Base-by-base conservation (phyloP, 2,113 vertebrate genomes). In the Ceuthmochares aereus region DNA sequence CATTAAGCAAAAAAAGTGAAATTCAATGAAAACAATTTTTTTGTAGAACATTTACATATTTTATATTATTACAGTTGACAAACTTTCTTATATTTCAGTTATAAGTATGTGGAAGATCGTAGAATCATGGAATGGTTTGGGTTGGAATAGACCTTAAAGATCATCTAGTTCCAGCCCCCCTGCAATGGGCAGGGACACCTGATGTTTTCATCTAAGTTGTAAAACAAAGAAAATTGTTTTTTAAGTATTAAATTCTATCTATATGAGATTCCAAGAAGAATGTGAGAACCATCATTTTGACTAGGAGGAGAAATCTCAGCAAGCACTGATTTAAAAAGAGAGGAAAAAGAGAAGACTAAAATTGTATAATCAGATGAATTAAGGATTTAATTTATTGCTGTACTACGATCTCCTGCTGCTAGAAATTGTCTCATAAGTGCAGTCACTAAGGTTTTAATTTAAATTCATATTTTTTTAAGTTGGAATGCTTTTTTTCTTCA, bases 361-460 rank as follows among this genome's bases (percentile, higher is more conserved):
- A 96, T 98, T 96, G 90, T 92, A 75, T 97, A 97, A 97, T 97
- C 77, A 93, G 90, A 94, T 97, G 84, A 98, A 91, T 97, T 97
- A 97, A 96, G 80, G 70, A 94, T 98, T 43, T 97, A 97, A 98
- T 97, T 97, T 98, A 96, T 96, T 96, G 84, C 96, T 97, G 96
- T 87, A 94, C 56, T 84, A 66, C 97, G 93, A 96, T 95, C 69
- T 90, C 90, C 84, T 90, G 92, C 94, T 96, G 96, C 58, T 95
- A 78, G 91, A 95, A 79, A 73, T 76, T 93, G 77, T 85, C 92
- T 92, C 72, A 69, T 84, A 96, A 97, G 49, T 90, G 85, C 95
- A 94, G 32, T 32, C 78, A 76, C 77, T 54, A 30, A 54, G 76
- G 72, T 70, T 87, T n/a, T n/a, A n/a, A 22, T 96, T 96, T 94